Evolutionary conservation across 2,113 vertebrate genomes (phyloP).

Genomic region (Bubo bubo): DNA sequence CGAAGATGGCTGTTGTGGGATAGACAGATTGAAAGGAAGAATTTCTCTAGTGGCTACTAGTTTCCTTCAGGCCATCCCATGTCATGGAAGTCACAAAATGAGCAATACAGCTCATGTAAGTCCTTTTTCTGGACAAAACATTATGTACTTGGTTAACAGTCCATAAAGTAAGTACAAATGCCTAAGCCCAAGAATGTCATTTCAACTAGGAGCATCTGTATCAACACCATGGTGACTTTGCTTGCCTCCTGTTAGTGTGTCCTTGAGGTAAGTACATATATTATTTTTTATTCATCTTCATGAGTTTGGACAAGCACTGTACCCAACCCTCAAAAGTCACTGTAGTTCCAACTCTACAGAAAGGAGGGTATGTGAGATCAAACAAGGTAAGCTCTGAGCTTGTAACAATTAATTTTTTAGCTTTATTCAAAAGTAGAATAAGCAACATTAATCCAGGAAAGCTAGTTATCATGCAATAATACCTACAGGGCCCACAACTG

Average conservation of each 20-base stretch:
- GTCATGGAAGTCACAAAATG: background rate
- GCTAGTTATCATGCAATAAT: constrained; percentile 4
- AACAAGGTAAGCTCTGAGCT: constrained; percentile 27
- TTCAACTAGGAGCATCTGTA: constrained; percentile 1
- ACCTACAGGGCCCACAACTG: background rate
- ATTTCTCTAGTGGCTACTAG: background rate
- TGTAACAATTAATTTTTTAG: constrained; percentile 60
- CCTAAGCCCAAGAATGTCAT: background rate
- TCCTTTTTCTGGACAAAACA: background rate
- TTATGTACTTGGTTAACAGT: background rate
- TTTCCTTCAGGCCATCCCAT: background rate
- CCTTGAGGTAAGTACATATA: constrained; percentile 15
- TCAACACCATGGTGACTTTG: constrained; percentile 22
- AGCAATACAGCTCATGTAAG: background rate
- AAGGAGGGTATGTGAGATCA: constrained; percentile 1
- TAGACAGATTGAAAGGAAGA: background rate
- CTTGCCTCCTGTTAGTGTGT: background rate
- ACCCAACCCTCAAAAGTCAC: background rate
- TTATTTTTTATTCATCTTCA: constrained; percentile 44
- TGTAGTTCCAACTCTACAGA: background rate
- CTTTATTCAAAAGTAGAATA: constrained; percentile 26
- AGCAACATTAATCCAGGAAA: constrained; percentile 37
- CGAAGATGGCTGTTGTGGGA: background rate
- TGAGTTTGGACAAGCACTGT: background rate
- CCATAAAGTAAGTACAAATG: constrained; percentile 37